Percentiles rank a stretch among this genome's conserved stretches.
phyloP scores from a whole-genome alignment of 2,797 vertebrate genomes.

The Alcedo quadribrachys region DNA sequence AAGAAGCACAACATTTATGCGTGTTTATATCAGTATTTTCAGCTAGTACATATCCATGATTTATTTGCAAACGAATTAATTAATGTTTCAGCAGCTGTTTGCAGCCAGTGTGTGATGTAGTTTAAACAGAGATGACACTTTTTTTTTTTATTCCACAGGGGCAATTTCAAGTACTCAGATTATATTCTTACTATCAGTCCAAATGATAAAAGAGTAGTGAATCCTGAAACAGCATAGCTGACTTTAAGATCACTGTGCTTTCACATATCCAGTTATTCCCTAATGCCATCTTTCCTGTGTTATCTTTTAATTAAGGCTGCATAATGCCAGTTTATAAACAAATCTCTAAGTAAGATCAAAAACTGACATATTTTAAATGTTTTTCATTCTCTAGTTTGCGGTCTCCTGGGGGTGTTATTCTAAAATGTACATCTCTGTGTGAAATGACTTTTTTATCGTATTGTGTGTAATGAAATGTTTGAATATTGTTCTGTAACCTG shows the following conservation, averaged over 20 bases:
- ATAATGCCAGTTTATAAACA: conserved; percentile 79
- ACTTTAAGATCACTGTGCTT: conserved; percentile 69
- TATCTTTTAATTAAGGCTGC: conserved; percentile 79
- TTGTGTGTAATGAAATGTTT: conserved; percentile 71
- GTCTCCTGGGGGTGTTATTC: conserved; percentile 70
- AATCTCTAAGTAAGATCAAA: conserved; percentile 78
- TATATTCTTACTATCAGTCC: conserved; percentile 72
- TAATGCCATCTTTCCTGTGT: conserved; percentile 65
- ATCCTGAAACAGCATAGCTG: conserved; percentile 69
- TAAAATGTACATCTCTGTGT: conserved; percentile 72
- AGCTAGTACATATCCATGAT: conserved; percentile 76
- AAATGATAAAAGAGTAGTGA: conserved; percentile 75
- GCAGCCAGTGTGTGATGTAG: conserved; percentile 84
- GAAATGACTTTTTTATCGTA: conserved; percentile 62
- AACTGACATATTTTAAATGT: conserved; percentile 73
- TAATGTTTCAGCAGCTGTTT: conserved; percentile 94
- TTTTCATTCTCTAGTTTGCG: conserved; percentile 73
- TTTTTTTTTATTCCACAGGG: conserved; percentile 74
- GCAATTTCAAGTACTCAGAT: conserved; percentile 74
- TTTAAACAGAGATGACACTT: conserved; percentile 79
- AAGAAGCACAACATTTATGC: conserved; percentile 56
- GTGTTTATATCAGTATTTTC: conserved; percentile 78
- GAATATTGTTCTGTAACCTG: conserved; percentile 77
- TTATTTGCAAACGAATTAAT: conserved; percentile 96
- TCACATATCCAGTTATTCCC: conserved; percentile 54